Evolutionary conservation across 2,797 vertebrate species (phyloP).

Genomic region (Enteromius mattozi): DNA sequence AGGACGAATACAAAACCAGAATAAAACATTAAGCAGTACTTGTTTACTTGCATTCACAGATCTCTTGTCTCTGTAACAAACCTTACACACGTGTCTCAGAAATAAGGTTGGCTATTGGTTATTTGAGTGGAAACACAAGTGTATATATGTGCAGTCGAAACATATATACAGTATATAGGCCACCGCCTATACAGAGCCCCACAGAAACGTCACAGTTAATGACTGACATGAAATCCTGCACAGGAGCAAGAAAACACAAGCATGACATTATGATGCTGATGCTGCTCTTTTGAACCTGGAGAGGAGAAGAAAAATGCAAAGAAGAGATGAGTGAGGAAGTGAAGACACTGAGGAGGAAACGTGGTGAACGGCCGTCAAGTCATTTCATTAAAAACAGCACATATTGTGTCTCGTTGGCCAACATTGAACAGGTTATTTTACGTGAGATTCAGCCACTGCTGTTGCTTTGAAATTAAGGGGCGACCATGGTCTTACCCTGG

Average conservation of each 20-base stretch:
- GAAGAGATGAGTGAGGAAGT: constrained; percentile 48
- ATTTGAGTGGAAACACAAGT: constrained; percentile 68
- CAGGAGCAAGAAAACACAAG: constrained; percentile 63
- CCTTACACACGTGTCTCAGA: constrained; percentile 55
- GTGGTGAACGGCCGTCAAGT: constrained; percentile 3
- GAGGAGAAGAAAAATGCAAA: constrained; percentile 61
- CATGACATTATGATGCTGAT: constrained; percentile 59
- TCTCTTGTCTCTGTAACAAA: constrained; percentile 6
- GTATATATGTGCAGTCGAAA: constrained; percentile 81
- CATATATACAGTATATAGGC: constrained; percentile 83
- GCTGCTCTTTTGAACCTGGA: constrained; percentile 73
- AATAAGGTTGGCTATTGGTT: constrained; percentile 46
- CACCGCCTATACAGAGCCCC: constrained; percentile 71
- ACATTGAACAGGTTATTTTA: not conserved
- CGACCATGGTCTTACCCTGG: constrained; percentile 76
- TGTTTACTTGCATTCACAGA: not conserved
- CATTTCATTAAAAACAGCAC: constrained; percentile 34
- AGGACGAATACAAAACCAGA: not conserved
- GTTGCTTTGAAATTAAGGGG: constrained; percentile 35
- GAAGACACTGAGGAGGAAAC: constrained; percentile 50
- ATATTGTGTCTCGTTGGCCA: constrained; percentile 29
- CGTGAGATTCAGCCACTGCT: not conserved
- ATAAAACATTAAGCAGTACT: constrained; percentile 4
- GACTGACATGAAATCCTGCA: constrained; percentile 69
- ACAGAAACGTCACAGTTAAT: constrained; percentile 61